phyloP scores from a whole-genome alignment of 2,797 vertebrate species.

The Aselliscus stoliczkanus region DNA sequence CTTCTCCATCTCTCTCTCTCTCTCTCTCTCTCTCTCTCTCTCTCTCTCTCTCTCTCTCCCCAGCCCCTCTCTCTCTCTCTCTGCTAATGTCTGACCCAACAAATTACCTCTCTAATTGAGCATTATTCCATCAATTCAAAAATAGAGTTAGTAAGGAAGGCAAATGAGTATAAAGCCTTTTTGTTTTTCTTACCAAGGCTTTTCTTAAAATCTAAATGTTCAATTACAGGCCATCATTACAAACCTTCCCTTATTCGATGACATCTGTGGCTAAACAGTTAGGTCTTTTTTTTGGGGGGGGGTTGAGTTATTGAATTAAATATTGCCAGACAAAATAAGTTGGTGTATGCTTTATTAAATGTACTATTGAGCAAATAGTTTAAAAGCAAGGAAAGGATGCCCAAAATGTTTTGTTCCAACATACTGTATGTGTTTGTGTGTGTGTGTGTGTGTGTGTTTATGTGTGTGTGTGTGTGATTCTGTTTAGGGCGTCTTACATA shows the following conservation, averaged over 20 bases:
- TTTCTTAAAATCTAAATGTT: slow-evolving; percentile 45
- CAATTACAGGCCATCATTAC: slow-evolving; percentile 47
- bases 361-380: neutral
- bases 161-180: slow-evolving; percentile 32
- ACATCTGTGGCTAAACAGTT: slow-evolving; percentile 44
- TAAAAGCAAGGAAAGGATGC: neutral
- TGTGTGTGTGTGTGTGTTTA: neutral
- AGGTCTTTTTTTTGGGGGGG: neutral
- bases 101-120: slow-evolving; percentile 46
- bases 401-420: neutral
- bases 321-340: neutral
- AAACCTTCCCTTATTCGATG: slow-evolving; percentile 54
- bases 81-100: slow-evolving; percentile 10
- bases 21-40: too few relatives aligned
- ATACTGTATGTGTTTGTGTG: neutral
- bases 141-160: slow-evolving; percentile 37
- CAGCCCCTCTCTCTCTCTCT: too few relatives aligned
- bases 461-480: neutral
- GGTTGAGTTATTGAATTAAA: slow-evolving; percentile 30
- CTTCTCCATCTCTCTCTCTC: neutral
- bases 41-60: too few relatives aligned
- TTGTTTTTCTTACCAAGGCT: slow-evolving; percentile 52
- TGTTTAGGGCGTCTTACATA: neutral
- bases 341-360: neutral
- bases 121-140: slow-evolving; percentile 33